phyloP scores from a whole-genome alignment of 2,113 vertebrate genomes.

The Gymnarchus niloticus region DNA sequence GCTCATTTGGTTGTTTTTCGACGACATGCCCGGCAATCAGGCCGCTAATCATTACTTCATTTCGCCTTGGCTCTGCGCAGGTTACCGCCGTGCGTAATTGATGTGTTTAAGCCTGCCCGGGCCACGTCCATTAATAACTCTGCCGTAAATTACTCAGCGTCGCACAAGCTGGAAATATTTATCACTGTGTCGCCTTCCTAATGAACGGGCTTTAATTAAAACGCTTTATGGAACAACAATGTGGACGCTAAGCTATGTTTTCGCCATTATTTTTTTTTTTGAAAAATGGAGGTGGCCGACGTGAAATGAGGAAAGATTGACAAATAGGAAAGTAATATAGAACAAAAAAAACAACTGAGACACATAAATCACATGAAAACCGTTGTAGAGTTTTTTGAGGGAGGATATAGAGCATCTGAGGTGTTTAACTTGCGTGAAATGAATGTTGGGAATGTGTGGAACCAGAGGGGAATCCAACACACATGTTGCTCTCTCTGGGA shows the following conservation, averaged over 20 bases:
- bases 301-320: constrained; percentile 2
- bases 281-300: background rate
- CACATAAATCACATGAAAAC: background rate
- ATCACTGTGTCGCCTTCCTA: constrained; percentile 53
- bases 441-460: background rate
- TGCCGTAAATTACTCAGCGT: constrained; percentile 54
- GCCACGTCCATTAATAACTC: constrained; percentile 59
- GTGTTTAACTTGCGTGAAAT: background rate
- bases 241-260: constrained; percentile 33
- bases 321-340: background rate
- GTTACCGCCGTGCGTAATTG: constrained; percentile 57
- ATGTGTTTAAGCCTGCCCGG: constrained; percentile 47
- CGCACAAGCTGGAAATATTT: constrained; percentile 48
- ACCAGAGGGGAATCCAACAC: background rate
- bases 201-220: constrained; percentile 58
- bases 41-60: constrained; percentile 59
- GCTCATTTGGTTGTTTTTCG: constrained; percentile 56
- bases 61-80: constrained; percentile 46
- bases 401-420: background rate
- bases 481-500: background rate
- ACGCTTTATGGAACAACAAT: constrained; percentile 46
- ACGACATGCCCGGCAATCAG: constrained; percentile 46
- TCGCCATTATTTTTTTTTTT: constrained; percentile 8
- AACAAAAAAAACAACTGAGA: background rate
- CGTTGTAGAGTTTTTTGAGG: background rate